Evolutionary conservation across 35 echinoderm and acorn worm genomes (phyloP).

Genomic region (Eucidaris tribuloides): DNA sequence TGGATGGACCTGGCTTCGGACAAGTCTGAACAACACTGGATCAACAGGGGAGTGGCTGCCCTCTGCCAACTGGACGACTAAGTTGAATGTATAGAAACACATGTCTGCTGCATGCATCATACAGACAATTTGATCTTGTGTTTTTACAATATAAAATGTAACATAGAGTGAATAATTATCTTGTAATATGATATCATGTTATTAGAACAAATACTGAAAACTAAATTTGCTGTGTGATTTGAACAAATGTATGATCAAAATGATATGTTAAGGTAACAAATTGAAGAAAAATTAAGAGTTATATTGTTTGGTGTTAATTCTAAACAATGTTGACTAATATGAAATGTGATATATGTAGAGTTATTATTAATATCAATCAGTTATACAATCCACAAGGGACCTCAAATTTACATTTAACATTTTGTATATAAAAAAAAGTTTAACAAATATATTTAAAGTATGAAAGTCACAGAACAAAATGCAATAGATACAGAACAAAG

Average conservation of each 20-base stretch:
- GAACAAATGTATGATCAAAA: neutral
- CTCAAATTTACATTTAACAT: neutral
- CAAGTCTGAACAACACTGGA: constrained; percentile 84
- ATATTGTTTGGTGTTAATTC: neutral
- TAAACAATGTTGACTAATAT: neutral
- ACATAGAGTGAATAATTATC: neutral
- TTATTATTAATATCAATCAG: neutral
- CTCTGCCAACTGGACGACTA: constrained; percentile 97
- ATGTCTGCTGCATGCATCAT: neutral
- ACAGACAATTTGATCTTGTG: neutral
- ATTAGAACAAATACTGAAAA: neutral
- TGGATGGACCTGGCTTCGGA: constrained; percentile 78
- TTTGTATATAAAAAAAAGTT: neutral
- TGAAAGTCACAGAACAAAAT: too few species aligned
- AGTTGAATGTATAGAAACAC: neutral
- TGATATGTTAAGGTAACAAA: neutral
- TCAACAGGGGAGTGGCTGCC: constrained; percentile 87
- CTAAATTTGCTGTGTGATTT: neutral
- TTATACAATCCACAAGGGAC: neutral
- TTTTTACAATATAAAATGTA: neutral
- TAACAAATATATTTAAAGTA: too few species aligned
- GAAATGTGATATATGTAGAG: neutral
- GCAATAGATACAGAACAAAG: too few species aligned
- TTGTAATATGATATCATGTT: neutral
- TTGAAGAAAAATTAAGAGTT: neutral